phyloP scores from a whole-genome alignment of 2,797 vertebrate species.

The Acipenser transmontanus region DNA sequence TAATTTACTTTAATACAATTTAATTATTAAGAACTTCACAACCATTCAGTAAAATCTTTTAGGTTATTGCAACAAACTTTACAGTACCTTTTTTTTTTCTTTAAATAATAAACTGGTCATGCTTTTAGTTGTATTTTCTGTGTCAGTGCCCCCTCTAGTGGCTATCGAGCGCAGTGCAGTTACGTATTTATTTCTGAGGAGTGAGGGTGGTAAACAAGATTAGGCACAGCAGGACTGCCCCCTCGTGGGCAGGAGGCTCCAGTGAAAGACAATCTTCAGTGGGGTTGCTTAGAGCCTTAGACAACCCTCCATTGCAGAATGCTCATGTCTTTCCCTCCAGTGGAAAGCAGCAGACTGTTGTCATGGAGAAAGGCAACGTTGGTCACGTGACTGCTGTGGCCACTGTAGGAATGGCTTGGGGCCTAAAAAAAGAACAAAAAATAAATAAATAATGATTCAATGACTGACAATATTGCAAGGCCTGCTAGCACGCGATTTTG shows the following conservation, averaged over 20 bases:
- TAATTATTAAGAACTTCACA: conserved; percentile 56
- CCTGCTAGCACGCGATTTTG: too few species aligned
- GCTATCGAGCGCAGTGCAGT: conserved; percentile 34
- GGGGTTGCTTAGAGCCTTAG: conserved; percentile 38
- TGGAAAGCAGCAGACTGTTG: conserved; percentile 71
- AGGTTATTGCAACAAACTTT: conserved; percentile 39
- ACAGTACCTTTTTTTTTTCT: conserved; percentile 32
- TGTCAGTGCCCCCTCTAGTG: conserved; percentile 45
- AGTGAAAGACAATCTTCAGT: conserved; percentile 32
- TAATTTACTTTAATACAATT: conserved; percentile 29
- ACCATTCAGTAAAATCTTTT: conserved; percentile 42
- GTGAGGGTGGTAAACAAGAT: conserved; percentile 18
- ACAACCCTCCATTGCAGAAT: conserved; percentile 78
- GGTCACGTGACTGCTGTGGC: conserved; percentile 92
- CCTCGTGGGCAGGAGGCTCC: conserved; percentile 43
- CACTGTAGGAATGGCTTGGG: conserved; percentile 69
- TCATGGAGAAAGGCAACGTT: conserved; percentile 81
- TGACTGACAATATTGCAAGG: neutral
- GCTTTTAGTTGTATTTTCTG: conserved; percentile 20
- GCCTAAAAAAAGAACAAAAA: conserved; percentile 49
- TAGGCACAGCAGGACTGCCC: conserved; percentile 61
- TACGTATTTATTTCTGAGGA: conserved; percentile 16
- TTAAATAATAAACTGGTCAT: conserved; percentile 26
- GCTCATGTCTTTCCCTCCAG: conserved; percentile 84
- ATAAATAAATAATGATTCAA: too few species aligned